Conservation (phyloP, 2,888 invertebrate species). For the Noctua comes region DNA sequence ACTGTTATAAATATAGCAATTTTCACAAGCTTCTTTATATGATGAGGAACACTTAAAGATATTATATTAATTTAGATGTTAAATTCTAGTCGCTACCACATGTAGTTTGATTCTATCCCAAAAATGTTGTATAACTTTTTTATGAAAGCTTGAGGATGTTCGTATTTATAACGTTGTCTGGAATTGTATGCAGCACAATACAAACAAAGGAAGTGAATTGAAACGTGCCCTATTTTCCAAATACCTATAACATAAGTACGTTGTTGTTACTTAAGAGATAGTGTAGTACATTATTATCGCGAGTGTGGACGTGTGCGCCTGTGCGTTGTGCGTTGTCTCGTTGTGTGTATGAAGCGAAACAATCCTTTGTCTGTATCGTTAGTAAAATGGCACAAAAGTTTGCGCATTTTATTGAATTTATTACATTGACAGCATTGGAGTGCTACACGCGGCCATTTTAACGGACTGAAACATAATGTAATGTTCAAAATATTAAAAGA, state of each 20-base stretch:
- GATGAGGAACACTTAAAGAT: slow-evolving; percentile 36
- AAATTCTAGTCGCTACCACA: slow-evolving; percentile 59
- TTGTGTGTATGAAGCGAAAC: slow-evolving; percentile 46
- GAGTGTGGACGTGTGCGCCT: slow-evolving; percentile 46
- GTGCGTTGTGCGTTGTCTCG: slow-evolving; percentile 41
- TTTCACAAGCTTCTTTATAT: slow-evolving; percentile 51
- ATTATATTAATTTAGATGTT: slow-evolving; percentile 52
- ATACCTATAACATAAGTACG: slow-evolving; percentile 51
- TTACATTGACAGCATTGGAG: slow-evolving; percentile 64
- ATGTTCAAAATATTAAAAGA: slow-evolving; percentile 67
- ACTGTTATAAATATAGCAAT: slow-evolving; percentile 54
- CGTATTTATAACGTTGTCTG: slow-evolving; percentile 54
- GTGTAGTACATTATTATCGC: slow-evolving; percentile 62
- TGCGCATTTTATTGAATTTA: slow-evolving; percentile 67
- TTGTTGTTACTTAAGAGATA: slow-evolving; percentile 60
- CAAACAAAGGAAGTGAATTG: slow-evolving; percentile 61
- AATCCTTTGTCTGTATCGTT: slow-evolving; percentile 64
- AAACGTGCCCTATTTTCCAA: slow-evolving; percentile 57
- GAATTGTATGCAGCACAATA: slow-evolving; percentile 50
- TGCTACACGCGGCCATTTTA: slow-evolving; percentile 66
- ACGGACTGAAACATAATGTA: slow-evolving; percentile 68
- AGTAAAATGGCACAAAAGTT: slow-evolving; percentile 56
- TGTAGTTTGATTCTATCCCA: slow-evolving; percentile 53
- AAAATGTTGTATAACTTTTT: slow-evolving; percentile 44
- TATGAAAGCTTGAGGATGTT: slow-evolving; percentile 61